Percentiles rank a stretch among this genome's conserved stretches.
These are phyloP conservation scores for Netelia melanura DNA, from an alignment of 2,888 invertebrate species.

Conservation along the genomic window DNA sequence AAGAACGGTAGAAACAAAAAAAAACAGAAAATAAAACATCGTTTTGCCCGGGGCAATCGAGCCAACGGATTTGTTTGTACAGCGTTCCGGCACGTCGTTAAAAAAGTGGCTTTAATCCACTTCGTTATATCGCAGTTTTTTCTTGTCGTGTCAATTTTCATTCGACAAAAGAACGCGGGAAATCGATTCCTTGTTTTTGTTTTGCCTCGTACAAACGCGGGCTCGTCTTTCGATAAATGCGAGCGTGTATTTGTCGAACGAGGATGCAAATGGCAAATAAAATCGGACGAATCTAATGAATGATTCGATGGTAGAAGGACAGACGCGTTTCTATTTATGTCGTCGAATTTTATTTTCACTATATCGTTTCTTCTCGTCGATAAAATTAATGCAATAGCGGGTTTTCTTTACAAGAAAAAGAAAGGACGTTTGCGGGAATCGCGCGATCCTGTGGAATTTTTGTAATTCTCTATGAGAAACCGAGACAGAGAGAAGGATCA, in stretches of 20 bases:
- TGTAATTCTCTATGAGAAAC: background rate
- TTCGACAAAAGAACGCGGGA: background rate
- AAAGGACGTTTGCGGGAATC: background rate
- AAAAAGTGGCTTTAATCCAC: slow-evolving; percentile 22
- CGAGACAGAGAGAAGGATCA: background rate
- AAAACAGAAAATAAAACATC: background rate
- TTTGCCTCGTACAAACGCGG: slow-evolving; percentile 4
- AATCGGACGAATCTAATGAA: slow-evolving; percentile 67
- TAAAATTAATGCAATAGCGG: no score
- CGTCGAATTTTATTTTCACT: no score
- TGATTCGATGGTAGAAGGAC: slow-evolving; percentile 41
- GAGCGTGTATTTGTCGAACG: no score
- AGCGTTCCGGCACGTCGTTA: slow-evolving; percentile 12
- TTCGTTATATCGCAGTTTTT: slow-evolving; percentile 13
- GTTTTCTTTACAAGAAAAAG: no score
- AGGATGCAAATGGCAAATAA: slow-evolving; percentile 23
- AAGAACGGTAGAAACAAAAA: slow-evolving; percentile 9
- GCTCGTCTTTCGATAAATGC: no score
- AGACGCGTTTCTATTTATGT: no score
- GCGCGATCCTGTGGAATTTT: background rate
- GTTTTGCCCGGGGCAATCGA: background rate
- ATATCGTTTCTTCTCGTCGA: no score
- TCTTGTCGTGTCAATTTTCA: background rate
- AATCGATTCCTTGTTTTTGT: background rate
- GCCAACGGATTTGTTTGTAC: slow-evolving; percentile 43